These are phyloP conservation scores for Andricus grossulariae DNA, from an alignment of 1,140 invertebrate species.

Conservation along the genomic window DNA sequence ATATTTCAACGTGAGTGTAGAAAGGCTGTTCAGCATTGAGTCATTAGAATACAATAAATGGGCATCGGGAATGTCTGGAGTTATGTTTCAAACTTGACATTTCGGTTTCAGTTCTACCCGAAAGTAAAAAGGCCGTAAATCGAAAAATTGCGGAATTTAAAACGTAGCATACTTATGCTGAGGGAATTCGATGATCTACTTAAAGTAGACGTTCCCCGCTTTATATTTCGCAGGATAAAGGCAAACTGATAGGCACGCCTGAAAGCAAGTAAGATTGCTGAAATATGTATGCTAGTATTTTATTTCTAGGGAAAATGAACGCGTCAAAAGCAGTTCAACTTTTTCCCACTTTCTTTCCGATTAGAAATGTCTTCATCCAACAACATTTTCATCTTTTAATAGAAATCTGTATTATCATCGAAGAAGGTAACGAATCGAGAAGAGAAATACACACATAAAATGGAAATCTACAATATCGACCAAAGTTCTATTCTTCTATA, in stretches of 20 bases:
- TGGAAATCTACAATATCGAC: too few species aligned
- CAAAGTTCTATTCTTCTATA: too few species aligned
- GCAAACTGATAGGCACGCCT: not conserved
- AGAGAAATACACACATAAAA: too few species aligned
- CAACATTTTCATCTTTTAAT: not conserved
- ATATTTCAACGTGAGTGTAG: not conserved
- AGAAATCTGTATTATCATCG: too few species aligned
- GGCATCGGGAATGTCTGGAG: not conserved
- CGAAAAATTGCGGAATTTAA: not conserved
- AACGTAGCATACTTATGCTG: not conserved
- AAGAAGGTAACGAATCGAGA: too few species aligned
- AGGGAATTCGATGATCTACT: constrained; percentile 2
- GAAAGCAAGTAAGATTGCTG: not conserved
- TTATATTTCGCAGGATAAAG: not conserved
- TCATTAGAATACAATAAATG: constrained; percentile 14
- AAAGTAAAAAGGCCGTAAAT: not conserved
- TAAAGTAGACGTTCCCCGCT: not conserved
- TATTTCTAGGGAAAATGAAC: not conserved
- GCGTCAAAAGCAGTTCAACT: not conserved
- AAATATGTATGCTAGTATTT: not conserved
- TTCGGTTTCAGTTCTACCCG: not conserved
- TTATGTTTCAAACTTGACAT: not conserved
- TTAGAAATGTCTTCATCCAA: not conserved
- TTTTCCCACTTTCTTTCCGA: not conserved
- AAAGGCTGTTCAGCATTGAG: not conserved